phyloP scores from a whole-genome alignment of 2,888 invertebrate species.

The Mycalesis mineus region DNA sequence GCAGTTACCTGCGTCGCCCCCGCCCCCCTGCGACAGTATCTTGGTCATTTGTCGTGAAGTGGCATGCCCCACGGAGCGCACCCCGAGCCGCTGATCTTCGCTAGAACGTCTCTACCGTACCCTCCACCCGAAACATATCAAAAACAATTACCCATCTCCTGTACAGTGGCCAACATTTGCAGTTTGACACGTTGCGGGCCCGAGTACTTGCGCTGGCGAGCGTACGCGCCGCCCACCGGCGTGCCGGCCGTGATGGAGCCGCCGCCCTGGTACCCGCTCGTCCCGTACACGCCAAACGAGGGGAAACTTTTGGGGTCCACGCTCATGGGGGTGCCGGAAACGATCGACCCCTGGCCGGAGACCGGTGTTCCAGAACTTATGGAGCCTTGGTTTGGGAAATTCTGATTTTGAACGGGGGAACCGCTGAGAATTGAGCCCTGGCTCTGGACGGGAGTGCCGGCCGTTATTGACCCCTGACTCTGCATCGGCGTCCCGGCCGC shows the following conservation, averaged over 20 bases:
- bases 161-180: constrained; percentile 81
- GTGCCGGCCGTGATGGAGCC: constrained; percentile 53
- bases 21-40: too few species aligned
- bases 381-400: constrained; percentile 12
- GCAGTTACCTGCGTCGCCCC: background rate
- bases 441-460: background rate
- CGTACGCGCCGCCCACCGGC: constrained; percentile 37
- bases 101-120: constrained; percentile 15
- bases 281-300: constrained; percentile 21
- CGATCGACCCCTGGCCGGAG: constrained; percentile 25
- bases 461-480: constrained; percentile 4
- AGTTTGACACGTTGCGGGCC: constrained; percentile 72
- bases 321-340: constrained; percentile 30
- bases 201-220: constrained; percentile 76
- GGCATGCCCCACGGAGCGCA: too few species aligned
- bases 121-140: constrained; percentile 34
- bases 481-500: constrained; percentile 8
- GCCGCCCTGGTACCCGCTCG: constrained; percentile 13
- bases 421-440: constrained; percentile 29
- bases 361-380: constrained; percentile 16
- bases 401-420: constrained; percentile 24
- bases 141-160: constrained; percentile 84
- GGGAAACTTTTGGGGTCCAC: constrained; percentile 17
- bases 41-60: too few species aligned
- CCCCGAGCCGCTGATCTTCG: background rate